Conservation (phyloP, 2,113 vertebrate species). For the Eolophus roseicapilla region DNA sequence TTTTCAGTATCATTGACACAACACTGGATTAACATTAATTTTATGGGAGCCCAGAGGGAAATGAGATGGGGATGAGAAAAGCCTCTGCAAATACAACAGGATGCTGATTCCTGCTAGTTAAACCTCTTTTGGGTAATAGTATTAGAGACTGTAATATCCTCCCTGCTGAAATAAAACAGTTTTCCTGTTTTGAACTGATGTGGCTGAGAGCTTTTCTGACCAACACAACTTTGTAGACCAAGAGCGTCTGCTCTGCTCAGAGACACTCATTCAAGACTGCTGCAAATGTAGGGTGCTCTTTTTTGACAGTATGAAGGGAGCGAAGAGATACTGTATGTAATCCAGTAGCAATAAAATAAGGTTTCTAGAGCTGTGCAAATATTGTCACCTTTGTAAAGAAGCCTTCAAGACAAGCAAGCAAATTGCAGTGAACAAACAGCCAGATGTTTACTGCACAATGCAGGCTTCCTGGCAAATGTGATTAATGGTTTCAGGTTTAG, state of each 20-base stretch:
- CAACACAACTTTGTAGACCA: not conserved
- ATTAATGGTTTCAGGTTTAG: not conserved
- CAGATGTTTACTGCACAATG: not conserved
- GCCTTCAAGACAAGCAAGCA: not conserved
- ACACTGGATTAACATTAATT: not conserved
- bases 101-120: slow-evolving; percentile 13
- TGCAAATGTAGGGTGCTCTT: not conserved
- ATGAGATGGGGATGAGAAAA: slow-evolving; percentile 11
- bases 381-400: not conserved
- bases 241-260: not conserved
- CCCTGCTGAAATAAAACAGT: slow-evolving; percentile 6
- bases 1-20: not conserved
- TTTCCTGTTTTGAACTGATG: not conserved
- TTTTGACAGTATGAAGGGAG: not conserved
- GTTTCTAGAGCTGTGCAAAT: not conserved
- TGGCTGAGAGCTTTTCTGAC: not conserved
- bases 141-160: slow-evolving; percentile 1
- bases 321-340: not conserved
- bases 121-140: slow-evolving; percentile 24
- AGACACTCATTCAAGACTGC: not conserved
- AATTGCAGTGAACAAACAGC: not conserved
- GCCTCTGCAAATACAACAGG: not conserved
- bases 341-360: not conserved
- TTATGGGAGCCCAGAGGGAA: slow-evolving; percentile 16
- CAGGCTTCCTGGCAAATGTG: not conserved